These are phyloP conservation scores for Cephus runcator DNA, from an alignment of 2,888 invertebrate genomes.

Conservation along the genomic window DNA sequence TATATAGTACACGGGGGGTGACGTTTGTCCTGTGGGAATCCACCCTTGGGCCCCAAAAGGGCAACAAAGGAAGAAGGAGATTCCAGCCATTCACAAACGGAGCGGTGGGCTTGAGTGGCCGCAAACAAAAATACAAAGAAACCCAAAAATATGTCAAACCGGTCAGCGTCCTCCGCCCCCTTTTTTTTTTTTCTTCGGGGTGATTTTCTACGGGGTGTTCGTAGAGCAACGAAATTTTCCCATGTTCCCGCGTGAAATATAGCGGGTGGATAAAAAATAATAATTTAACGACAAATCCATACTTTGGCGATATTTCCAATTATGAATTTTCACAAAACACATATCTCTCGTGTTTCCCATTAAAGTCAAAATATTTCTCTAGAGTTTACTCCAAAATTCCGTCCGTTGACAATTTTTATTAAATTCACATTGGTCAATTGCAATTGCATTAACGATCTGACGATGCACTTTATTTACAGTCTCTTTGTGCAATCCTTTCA, in stretches of 20 bases:
- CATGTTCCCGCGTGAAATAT: neutral
- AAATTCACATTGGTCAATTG: neutral
- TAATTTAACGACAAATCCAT: no score
- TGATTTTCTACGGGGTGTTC: conserved; percentile 31
- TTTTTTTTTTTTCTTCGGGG: conserved; percentile 29
- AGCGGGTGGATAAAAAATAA: neutral
- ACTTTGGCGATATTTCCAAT: no score
- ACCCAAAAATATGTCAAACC: conserved; percentile 55
- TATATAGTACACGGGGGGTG: conserved; percentile 40
- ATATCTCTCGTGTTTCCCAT: neutral
- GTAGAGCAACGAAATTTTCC: conserved; percentile 7
- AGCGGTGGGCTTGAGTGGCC: conserved; percentile 55
- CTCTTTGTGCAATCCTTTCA: neutral
- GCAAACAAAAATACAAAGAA: conserved; percentile 55
- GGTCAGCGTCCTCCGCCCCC: conserved; percentile 32
- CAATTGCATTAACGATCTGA: neutral
- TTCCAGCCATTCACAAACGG: conserved; percentile 39
- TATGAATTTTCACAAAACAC: no score
- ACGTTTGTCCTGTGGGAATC: conserved; percentile 49
- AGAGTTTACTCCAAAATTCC: neutral
- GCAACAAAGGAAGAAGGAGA: conserved; percentile 44
- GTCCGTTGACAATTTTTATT: neutral
- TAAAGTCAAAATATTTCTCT: neutral
- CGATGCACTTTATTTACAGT: neutral
- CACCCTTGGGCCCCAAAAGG: conserved; percentile 39